Evolutionary conservation across 2,888 invertebrate species (phyloP).

Genomic region (Lacanobia wlatinum): DNA sequence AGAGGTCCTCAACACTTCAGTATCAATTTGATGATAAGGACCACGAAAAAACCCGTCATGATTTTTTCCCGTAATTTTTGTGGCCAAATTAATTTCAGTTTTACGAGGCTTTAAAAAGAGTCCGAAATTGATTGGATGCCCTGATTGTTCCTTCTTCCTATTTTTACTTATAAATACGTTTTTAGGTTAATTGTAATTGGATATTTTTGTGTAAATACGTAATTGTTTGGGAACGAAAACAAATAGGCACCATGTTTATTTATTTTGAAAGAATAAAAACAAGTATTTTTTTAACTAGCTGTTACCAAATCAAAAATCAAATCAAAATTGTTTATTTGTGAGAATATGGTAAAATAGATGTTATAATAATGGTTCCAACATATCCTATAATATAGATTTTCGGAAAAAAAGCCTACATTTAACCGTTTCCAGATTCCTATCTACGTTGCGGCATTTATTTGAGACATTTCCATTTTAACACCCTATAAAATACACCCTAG

Average conservation of each 20-base stretch:
- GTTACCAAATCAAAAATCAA: too few relatives aligned
- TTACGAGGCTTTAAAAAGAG: conserved; percentile 18
- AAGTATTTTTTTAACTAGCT: not conserved
- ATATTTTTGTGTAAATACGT: not conserved
- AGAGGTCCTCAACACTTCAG: conserved; percentile 14
- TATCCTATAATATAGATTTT: too few relatives aligned
- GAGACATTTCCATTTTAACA: too few relatives aligned
- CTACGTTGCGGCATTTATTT: too few relatives aligned
- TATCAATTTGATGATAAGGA: conserved; percentile 28
- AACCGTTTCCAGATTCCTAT: too few relatives aligned
- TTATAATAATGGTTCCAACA: too few relatives aligned
- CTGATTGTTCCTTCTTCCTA: not conserved
- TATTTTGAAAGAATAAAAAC: not conserved
- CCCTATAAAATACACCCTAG: too few relatives aligned
- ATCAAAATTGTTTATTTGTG: too few relatives aligned
- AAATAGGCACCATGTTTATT: not conserved
- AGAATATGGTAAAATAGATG: too few relatives aligned
- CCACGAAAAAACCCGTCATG: not conserved
- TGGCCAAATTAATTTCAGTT: conserved; percentile 20
- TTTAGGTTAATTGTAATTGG: conserved; percentile 19
- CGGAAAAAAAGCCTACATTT: too few relatives aligned
- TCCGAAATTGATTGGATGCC: conserved; percentile 19
- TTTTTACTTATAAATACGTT: conserved; percentile 3
- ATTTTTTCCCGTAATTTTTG: conserved; percentile 10
- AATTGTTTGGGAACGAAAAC: conserved; percentile 4